Conservation (phyloP, 1,140 invertebrate species). For the Vanessa atalanta region DNA sequence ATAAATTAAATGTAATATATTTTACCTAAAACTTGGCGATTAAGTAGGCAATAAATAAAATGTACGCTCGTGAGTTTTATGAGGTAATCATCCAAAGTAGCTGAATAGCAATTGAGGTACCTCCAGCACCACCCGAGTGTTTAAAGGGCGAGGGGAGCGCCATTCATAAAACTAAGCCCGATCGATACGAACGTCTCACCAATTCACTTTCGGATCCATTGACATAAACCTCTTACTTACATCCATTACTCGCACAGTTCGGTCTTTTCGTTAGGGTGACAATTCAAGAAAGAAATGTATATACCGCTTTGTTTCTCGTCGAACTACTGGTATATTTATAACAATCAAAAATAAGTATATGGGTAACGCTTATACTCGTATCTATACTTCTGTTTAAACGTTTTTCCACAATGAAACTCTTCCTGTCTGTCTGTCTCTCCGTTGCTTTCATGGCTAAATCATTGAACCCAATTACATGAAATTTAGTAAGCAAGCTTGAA, state of each 20-base stretch:
- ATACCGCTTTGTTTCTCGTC: neutral
- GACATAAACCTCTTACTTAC: slow-evolving; percentile 22
- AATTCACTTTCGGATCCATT: slow-evolving; percentile 42
- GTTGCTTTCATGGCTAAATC: too few relatives aligned
- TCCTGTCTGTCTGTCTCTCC: too few relatives aligned
- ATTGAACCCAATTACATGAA: too few relatives aligned
- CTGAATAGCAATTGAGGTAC: slow-evolving; percentile 32
- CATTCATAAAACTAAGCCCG: slow-evolving; percentile 72
- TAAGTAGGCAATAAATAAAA: slow-evolving; percentile 29
- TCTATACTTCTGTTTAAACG: too few relatives aligned
- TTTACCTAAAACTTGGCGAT: slow-evolving; percentile 14
- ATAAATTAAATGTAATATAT: slow-evolving; percentile 4
- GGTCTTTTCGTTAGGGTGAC: slow-evolving; percentile 15
- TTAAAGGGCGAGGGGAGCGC: slow-evolving; percentile 40
- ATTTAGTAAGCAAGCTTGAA: too few relatives aligned
- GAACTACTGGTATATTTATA: too few relatives aligned
- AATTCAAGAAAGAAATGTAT: slow-evolving; percentile 43
- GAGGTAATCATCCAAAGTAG: slow-evolving; percentile 37
- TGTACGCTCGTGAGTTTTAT: slow-evolving; percentile 31
- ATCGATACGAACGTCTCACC: slow-evolving; percentile 65
- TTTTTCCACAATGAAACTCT: too few relatives aligned
- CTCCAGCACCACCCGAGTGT: slow-evolving; percentile 16
- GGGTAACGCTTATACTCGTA: too few relatives aligned
- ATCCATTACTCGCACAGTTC: slow-evolving; percentile 46
- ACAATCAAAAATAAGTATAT: too few relatives aligned